These are phyloP conservation scores for Leptinotarsa haldemani DNA, from an alignment of 2,888 invertebrate genomes.

Conservation along the genomic window DNA sequence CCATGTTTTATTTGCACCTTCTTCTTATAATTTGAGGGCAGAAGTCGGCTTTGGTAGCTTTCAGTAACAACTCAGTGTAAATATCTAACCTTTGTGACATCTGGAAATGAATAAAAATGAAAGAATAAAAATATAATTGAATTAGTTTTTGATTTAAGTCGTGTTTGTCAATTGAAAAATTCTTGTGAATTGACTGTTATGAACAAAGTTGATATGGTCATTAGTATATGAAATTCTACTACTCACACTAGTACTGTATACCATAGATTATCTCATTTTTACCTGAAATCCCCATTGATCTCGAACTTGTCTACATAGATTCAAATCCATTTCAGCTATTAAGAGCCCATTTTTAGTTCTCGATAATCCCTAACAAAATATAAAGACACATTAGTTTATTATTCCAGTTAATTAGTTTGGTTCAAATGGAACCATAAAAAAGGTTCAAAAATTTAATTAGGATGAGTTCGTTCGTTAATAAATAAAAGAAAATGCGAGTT, in stretches of 20 bases:
- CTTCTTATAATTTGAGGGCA: constrained; percentile 80
- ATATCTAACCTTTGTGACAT: constrained; percentile 92
- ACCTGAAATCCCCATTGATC: constrained; percentile 94
- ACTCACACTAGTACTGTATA: no score
- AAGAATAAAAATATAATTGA: background rate
- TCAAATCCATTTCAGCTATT: constrained; percentile 90
- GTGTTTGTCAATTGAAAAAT: no score
- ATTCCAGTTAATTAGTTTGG: no score
- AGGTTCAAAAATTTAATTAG: no score
- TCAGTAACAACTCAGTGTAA: constrained; percentile 82
- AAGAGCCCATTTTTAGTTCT: constrained; percentile 75
- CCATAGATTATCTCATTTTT: no score
- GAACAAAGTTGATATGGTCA: no score
- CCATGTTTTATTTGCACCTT: constrained; percentile 36
- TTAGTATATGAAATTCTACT: no score
- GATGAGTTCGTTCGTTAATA: no score
- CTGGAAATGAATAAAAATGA: constrained; percentile 62
- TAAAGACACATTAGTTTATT: background rate
- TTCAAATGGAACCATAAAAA: no score
- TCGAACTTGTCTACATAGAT: constrained; percentile 91
- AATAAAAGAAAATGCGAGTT: no score
- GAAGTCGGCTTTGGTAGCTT: constrained; percentile 78
- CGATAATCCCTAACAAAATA: constrained; percentile 44
- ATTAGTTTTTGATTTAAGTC: no score
- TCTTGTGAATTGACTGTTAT: no score